A percentile compares a stretch with the other conserved stretches of the same genome.
Conservation (phyloP, 1,140 invertebrate species). For the Diorhabda carinulata region DNA sequence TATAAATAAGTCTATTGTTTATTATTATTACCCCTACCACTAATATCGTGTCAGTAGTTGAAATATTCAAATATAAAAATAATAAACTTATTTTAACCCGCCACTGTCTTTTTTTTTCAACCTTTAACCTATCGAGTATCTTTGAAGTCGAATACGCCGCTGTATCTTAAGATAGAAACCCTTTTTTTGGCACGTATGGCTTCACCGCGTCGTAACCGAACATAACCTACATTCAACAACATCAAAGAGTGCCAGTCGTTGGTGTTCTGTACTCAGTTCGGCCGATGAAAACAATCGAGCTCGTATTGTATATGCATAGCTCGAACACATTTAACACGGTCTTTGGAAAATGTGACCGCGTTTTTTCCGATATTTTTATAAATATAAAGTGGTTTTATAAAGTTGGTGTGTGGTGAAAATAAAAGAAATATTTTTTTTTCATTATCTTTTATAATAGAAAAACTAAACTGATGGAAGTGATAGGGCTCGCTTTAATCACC, state of each 20-base stretch:
- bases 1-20: too few relatives aligned
- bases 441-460: not conserved
- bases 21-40: too few relatives aligned
- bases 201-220: conserved; percentile 2
- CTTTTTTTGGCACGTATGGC: not conserved
- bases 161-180: conserved; percentile 6
- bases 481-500: not conserved
- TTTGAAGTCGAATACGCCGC: not conserved
- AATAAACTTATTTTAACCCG: not conserved
- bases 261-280: not conserved
- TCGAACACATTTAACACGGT: conserved; percentile 3
- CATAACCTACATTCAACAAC: conserved; percentile 14
- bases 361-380: not conserved
- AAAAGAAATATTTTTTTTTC: too few relatives aligned
- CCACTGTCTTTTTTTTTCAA: conserved; percentile 5
- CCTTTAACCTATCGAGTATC: not conserved
- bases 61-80: too few relatives aligned
- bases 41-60: too few relatives aligned
- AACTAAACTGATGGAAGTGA: not conserved
- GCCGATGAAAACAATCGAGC: conserved; percentile 13
- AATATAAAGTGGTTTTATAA: not conserved
- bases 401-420: too few relatives aligned
- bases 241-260: conserved; percentile 6
- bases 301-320: conserved; percentile 4
- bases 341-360: conserved; percentile 14